Evolutionary conservation across 1,140 invertebrate species (phyloP), one percentile per base, ranked within the genome.

Genomic region (Zaprionus lachaisei): DNA sequence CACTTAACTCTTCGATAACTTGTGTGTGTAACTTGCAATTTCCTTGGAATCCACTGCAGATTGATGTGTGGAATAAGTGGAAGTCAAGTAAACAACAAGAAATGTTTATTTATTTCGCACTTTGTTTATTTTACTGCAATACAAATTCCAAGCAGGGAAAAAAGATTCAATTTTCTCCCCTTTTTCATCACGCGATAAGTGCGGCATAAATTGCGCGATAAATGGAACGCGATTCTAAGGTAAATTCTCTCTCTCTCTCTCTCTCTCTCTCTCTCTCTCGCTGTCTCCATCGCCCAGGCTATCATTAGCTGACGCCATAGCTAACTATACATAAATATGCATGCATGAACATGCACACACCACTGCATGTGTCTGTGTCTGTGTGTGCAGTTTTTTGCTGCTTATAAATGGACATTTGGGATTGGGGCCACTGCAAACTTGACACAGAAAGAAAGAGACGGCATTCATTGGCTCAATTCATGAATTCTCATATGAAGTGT

Each of bases 341-440:
- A 44, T 51, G 47, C 12, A 24, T 51, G 20, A 51, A 51, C 47
- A 51, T 24, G 17, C 47, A 51, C 47, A 51, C 41, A 47, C 14
- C 44, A 24, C 4, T 65, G 17, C 26, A 65, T 20, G 28, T 47
- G 5, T 62, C n/a, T 24, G 12, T 49, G 28, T 54, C 37, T 70
- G 38, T 70, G 51, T 78, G 57, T 49, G 49, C 47, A 34, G 51
- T 17, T 65, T 31, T 37, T 22, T 60, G 41, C n/a, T 22, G 47
- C 47, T 24, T 51, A 14, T 41, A 26, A 54, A 22, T 17, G 15
- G 28, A 26, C 34, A 54, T 22, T 47, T 49, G 20, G 6, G 28
- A 87, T 87, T 72, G 83, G 66, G 83, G 83, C 56, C 84, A 81
- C 28, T 80, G 72, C 72, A 89, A 89, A 89, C 84, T 89, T 89